Conservation (phyloP, 2,888 invertebrate species). For the Lasiommata megera region DNA sequence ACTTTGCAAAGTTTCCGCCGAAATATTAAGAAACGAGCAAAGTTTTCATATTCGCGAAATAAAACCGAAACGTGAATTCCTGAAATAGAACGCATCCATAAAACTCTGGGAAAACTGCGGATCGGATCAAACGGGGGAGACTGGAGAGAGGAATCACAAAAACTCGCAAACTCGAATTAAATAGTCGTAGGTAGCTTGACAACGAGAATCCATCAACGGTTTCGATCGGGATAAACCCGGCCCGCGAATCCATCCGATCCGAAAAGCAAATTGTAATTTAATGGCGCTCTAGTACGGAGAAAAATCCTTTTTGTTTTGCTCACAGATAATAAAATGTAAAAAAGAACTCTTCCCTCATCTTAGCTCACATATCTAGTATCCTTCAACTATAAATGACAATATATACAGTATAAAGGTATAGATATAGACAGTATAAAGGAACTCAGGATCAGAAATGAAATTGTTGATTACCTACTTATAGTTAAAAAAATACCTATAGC, state of each 20-base stretch:
- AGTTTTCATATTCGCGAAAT: slow-evolving; percentile 16
- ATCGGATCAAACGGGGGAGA: slow-evolving; percentile 34
- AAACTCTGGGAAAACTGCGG: slow-evolving; percentile 17
- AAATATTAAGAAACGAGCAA: slow-evolving; percentile 11
- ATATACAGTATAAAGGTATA: too few relatives aligned
- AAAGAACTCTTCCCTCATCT: background rate
- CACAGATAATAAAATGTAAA: background rate
- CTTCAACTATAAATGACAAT: too few relatives aligned
- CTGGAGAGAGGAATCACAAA: slow-evolving; percentile 58
- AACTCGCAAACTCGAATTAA: slow-evolving; percentile 71
- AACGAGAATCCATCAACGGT: slow-evolving; percentile 68
- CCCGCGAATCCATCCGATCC: slow-evolving; percentile 21
- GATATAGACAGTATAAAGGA: too few relatives aligned
- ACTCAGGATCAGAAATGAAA: too few relatives aligned
- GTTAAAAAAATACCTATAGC: too few relatives aligned
- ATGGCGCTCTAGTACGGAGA: slow-evolving; percentile 25
- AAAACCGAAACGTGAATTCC: slow-evolving; percentile 19
- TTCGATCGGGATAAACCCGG: slow-evolving; percentile 29
- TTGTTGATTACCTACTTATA: too few relatives aligned
- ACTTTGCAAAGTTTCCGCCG: background rate
- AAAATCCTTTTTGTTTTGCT: slow-evolving; percentile 11
- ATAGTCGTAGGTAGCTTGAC: slow-evolving; percentile 69
- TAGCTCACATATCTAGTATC: too few relatives aligned
- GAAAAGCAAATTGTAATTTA: slow-evolving; percentile 33
- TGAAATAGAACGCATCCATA: slow-evolving; percentile 19